These are phyloP conservation scores for Busseola fusca DNA, from an alignment of 2,888 invertebrate genomes.

Conservation along the genomic window DNA sequence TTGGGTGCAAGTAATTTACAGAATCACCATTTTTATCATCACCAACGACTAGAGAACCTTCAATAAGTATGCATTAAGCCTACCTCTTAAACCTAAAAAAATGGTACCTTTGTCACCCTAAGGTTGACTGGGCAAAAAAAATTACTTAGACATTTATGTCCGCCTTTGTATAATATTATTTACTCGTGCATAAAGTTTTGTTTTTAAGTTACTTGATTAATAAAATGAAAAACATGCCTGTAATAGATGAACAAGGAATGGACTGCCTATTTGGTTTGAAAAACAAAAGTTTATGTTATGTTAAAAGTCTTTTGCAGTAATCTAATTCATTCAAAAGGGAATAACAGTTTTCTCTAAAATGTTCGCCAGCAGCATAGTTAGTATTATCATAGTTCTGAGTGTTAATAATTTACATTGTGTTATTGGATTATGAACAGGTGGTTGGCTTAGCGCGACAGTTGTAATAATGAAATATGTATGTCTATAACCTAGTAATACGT, in stretches of 20 bases:
- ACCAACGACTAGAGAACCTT: not conserved
- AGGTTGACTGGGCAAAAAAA: not conserved
- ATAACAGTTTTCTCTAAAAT: not conserved
- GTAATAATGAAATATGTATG: conserved; percentile 29
- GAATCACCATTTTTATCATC: not conserved
- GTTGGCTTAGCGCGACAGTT: conserved; percentile 8
- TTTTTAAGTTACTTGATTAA: not conserved
- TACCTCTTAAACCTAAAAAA: not conserved
- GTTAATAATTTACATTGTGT: conserved; percentile 9
- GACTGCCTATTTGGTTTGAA: not conserved
- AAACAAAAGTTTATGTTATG: not conserved
- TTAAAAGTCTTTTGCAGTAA: not conserved
- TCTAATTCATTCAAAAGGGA: not conserved
- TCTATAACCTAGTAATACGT: conserved; percentile 3
- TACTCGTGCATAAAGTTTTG: too few species aligned
- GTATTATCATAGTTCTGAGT: conserved; percentile 9
- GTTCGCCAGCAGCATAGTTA: too few species aligned
- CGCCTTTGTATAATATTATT: too few species aligned
- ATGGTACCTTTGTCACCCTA: not conserved
- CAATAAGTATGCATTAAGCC: not conserved
- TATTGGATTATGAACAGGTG: conserved; percentile 36
- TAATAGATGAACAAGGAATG: not conserved
- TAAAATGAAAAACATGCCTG: not conserved
- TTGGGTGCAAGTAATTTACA: not conserved
- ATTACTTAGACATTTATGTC: not conserved